Evolutionary conservation across 2,113 vertebrate genomes (phyloP), one percentile per base, ranked within the genome.

Genomic region (Ia io): DNA sequence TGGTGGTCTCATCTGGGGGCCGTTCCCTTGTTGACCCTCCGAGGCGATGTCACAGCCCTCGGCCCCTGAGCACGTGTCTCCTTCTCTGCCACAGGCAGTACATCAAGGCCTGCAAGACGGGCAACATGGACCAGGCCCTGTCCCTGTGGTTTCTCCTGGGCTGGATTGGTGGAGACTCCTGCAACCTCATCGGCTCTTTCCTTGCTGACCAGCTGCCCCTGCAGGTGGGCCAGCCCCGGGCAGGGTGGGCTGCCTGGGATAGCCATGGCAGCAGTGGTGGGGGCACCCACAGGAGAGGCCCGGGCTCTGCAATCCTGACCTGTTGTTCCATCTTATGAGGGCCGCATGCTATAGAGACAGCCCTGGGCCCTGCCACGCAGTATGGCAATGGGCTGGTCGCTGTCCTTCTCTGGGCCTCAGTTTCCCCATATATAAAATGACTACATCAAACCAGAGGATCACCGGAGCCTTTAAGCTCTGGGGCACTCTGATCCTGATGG

Each of bases 141-240:
- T 99, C 99, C 3, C 96, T 99, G 51, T 99, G 99, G 98, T 99
- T 99, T 97, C 98, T 99, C 74, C 96, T 99, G 95, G 98, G 99
- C 73, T 99, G 99, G 99, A 97, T 99, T 18, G 98, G 97, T 0
- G 99, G 99, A 3, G 99, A 99, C 96, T 98, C 98, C n/a, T 99
- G 99, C 35, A 99, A 99, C 95, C 98, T 99, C 84, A 95, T 99
- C 3, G 99, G 99, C 12, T 99, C 99, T 28, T 99, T 99, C 97
- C 98, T 99, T 77, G 99, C 99, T 0, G 95, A 99, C 49, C 99
- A 99, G 97, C 98, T 99, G 92, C 99, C 99, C 0, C 98, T 99
- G 87, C 99, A 99, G 99, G 99, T 99, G 96, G 84, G 79, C 44
- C 0, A 1, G 56, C 3, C 42, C 56, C 0, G 0, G 65, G 88